Evolutionary conservation across 2,113 vertebrate genomes (phyloP).

Genomic region (Dicentrarchus labrax): DNA sequence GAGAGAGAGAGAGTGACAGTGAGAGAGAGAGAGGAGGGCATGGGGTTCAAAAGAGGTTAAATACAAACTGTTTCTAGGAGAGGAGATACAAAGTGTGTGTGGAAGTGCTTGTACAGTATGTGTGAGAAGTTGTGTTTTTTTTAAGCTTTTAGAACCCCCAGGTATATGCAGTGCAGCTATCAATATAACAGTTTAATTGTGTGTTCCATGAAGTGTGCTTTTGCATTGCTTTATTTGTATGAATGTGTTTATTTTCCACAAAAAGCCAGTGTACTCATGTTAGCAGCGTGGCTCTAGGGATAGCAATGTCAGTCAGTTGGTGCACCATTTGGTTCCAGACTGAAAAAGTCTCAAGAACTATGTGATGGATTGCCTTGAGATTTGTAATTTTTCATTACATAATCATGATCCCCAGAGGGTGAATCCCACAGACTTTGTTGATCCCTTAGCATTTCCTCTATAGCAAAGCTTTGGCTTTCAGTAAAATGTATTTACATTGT

Average conservation of each 20-base stretch:
- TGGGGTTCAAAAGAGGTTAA: slow-evolving; percentile 25
- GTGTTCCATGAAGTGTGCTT: neutral
- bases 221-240: neutral
- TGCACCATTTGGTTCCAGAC: no score
- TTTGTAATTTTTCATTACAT: no score
- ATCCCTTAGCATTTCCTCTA: no score
- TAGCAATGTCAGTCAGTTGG: no score
- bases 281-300: no score
- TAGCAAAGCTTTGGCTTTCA: no score
- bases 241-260: neutral
- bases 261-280: neutral
- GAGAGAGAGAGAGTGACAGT: neutral
- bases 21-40: slow-evolving; percentile 53
- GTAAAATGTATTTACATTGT: no score
- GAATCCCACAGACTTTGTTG: no score
- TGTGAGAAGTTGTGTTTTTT: neutral
- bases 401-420: no score
- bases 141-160: neutral
- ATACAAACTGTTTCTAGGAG: slow-evolving; percentile 39
- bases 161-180: neutral
- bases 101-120: neutral
- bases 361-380: no score
- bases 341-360: no score
- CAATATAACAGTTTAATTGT: neutral
- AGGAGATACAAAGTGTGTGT: neutral